Evolutionary conservation across 2,113 vertebrate genomes (phyloP).

Genomic region (Mugil cephalus): DNA sequence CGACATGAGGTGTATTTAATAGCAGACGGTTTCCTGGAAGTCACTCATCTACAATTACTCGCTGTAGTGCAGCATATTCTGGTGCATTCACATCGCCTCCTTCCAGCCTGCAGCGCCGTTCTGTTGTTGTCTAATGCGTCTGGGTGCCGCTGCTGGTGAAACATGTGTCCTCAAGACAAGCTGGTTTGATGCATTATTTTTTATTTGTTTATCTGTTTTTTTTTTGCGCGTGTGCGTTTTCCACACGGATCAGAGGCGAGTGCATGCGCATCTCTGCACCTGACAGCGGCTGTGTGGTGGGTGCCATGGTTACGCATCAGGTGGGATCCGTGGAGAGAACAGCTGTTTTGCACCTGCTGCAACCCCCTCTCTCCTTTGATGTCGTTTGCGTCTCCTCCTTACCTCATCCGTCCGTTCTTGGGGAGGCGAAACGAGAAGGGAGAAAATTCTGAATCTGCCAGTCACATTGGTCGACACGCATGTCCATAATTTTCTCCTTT

Average conservation of each 20-base stretch:
- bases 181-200: too few relatives aligned
- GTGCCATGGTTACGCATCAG: conserved; percentile 76
- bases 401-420: background rate
- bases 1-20: too few relatives aligned
- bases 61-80: background rate
- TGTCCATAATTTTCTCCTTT: background rate
- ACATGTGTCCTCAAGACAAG: too few relatives aligned
- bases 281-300: conserved; percentile 42
- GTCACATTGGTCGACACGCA: background rate
- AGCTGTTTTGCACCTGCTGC: conserved; percentile 69
- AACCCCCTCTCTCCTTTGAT: background rate
- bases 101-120: too few relatives aligned
- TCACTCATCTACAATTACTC: background rate
- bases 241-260: background rate
- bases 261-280: conserved; percentile 1
- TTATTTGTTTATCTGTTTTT: background rate
- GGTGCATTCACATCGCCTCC: too few relatives aligned
- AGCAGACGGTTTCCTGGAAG: too few relatives aligned
- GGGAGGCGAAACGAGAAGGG: background rate
- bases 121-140: too few relatives aligned
- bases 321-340: conserved; percentile 54
- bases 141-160: background rate
- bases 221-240: background rate
- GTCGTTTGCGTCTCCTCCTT: background rate
- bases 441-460: background rate